Conservation (phyloP, 2,888 invertebrate species). For the Pyrrhia umbra region DNA sequence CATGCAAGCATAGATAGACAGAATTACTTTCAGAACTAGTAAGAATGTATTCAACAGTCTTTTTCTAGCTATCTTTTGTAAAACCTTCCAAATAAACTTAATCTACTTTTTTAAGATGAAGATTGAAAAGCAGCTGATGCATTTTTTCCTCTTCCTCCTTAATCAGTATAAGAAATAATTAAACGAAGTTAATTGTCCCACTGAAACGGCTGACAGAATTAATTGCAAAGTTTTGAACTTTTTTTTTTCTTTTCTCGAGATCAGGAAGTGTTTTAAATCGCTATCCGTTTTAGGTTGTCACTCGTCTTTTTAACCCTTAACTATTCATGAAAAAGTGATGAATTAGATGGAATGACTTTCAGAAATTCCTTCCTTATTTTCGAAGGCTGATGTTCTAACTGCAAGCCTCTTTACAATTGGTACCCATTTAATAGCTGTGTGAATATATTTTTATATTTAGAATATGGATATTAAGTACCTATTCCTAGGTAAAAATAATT, state of each 20-base stretch:
- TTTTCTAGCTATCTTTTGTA: too few relatives aligned
- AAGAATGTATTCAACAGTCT: too few relatives aligned
- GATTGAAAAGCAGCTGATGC: constrained; percentile 19
- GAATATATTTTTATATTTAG: too few relatives aligned
- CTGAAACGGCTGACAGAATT: constrained; percentile 44
- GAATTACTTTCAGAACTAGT: too few relatives aligned
- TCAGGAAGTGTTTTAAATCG: constrained; percentile 28
- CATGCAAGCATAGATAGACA: too few relatives aligned
- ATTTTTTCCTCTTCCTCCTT: background rate
- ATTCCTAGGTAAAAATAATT: too few relatives aligned
- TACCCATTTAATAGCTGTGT: too few relatives aligned
- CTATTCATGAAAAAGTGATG: background rate
- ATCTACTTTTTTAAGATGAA: constrained; percentile 17
- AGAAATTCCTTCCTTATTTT: background rate
- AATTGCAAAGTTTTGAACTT: constrained; percentile 49
- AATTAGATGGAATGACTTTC: background rate
- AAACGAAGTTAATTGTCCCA: constrained; percentile 33
- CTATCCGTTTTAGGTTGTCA: constrained; percentile 19
- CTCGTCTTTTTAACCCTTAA: constrained; percentile 11
- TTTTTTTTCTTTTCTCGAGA: constrained; percentile 3
- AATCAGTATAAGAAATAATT: constrained; percentile 34
- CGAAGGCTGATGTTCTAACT: background rate
- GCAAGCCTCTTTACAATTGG: too few relatives aligned
- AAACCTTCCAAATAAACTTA: constrained; percentile 20
- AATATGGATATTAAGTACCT: too few relatives aligned